Evolutionary conservation across 2,888 invertebrate species (phyloP).

Genomic region (Thyatira batis): DNA sequence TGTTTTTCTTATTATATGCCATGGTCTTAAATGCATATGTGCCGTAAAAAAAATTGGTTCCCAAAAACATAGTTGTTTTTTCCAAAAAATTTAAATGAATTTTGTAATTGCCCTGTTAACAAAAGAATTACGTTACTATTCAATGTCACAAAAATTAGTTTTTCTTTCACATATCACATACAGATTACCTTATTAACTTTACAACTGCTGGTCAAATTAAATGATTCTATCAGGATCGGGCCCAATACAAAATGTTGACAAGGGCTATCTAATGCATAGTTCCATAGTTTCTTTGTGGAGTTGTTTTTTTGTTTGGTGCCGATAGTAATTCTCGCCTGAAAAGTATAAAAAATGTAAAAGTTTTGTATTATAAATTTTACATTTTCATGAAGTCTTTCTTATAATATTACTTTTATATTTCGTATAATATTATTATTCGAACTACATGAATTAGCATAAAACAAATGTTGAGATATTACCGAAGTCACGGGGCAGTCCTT

Average conservation of each 20-base stretch:
- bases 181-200: conserved; percentile 60
- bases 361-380: conserved; percentile 5
- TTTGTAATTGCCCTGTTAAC: conserved; percentile 62
- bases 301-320: conserved; percentile 49
- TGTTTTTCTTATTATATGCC: conserved; percentile 53
- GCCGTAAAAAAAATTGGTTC: conserved; percentile 66
- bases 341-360: conserved; percentile 8
- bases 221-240: conserved; percentile 52
- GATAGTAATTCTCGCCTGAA: conserved; percentile 59
- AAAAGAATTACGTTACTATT: conserved; percentile 22
- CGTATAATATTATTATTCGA: not conserved
- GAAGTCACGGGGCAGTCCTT: conserved; percentile 58
- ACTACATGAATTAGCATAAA: not conserved
- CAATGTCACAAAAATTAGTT: not conserved
- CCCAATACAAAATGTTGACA: conserved; percentile 73
- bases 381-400: no score
- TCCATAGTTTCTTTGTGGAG: conserved; percentile 56
- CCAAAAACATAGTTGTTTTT: conserved; percentile 52
- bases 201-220: conserved; percentile 59
- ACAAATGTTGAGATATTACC: conserved; percentile 30
- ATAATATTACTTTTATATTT: no score
- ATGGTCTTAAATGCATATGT: conserved; percentile 56
- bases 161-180: not conserved
- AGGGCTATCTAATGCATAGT: conserved; percentile 59
- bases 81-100: conserved; percentile 54